Evolutionary conservation across 2,113 vertebrate species (phyloP).

Genomic region (Regulus satrapa): DNA sequence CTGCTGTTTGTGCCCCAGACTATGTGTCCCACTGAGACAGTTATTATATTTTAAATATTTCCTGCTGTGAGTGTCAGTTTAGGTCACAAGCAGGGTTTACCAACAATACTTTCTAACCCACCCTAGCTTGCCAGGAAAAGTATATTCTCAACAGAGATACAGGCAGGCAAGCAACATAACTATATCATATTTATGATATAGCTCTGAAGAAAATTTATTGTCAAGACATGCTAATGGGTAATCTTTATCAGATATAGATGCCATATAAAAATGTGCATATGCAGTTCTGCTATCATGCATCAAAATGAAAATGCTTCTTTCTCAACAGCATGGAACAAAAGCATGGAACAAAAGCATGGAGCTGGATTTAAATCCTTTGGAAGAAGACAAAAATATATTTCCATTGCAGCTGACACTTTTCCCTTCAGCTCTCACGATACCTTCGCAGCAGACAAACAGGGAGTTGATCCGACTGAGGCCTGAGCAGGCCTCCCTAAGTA

Average conservation of each 20-base stretch:
- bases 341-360: not conserved
- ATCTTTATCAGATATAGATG: not conserved
- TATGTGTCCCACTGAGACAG: not conserved
- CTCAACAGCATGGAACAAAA: not conserved
- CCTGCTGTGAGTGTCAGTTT: not conserved
- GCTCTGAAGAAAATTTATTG: not conserved
- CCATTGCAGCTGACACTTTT: not conserved
- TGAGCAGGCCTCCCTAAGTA: not conserved
- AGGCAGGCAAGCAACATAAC: not conserved
- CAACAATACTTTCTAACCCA: not conserved
- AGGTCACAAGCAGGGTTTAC: not conserved
- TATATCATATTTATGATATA: not conserved
- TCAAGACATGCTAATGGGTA: not conserved
- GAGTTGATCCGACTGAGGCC: not conserved
- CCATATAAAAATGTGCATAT: fast-evolving
- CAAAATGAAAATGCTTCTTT: not conserved
- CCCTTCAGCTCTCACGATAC: not conserved
- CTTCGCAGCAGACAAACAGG: not conserved
- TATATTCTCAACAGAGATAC: not conserved
- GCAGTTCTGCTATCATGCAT: not conserved
- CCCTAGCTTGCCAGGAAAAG: not conserved
- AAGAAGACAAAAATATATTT: not conserved
- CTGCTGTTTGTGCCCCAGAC: not conserved
- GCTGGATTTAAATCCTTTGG: not conserved
- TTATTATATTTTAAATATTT: not conserved